Percentiles rank a stretch among this genome's conserved stretches.
These are phyloP conservation scores for Neoascia interrupta DNA, from an alignment of 2,888 invertebrate genomes.

Conservation along the genomic window DNA sequence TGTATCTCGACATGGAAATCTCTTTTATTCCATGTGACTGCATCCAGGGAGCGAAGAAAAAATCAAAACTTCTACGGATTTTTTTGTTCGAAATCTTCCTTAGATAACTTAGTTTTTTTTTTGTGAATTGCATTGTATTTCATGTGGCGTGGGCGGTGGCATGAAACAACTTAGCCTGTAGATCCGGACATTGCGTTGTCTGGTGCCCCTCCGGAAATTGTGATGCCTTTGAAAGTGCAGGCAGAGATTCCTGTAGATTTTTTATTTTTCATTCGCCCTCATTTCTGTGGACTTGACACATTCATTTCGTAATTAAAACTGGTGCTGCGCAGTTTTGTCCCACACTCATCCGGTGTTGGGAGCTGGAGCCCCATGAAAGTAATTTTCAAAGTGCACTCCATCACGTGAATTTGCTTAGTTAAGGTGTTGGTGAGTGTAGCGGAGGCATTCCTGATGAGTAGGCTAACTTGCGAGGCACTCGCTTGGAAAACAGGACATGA, in stretches of 20 bases:
- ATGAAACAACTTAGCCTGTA: neutral
- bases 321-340: conserved; percentile 36
- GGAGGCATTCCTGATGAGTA: too few relatives aligned
- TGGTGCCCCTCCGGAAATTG: neutral
- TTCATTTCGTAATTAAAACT: conserved; percentile 52
- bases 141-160: conserved; percentile 5
- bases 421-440: too few relatives aligned
- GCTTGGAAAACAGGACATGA: too few relatives aligned
- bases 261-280: neutral
- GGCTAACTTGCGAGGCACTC: too few relatives aligned
- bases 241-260: neutral
- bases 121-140: conserved; percentile 16
- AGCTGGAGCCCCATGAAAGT: conserved; percentile 11
- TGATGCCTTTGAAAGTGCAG: conserved; percentile 4
- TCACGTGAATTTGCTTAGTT: too few relatives aligned
- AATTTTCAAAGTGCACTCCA: conserved; percentile 45
- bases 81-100: too few relatives aligned
- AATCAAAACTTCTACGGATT: neutral
- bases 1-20: conserved; percentile 48
- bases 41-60: neutral
- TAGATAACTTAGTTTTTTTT: too few relatives aligned
- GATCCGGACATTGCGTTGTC: conserved; percentile 21
- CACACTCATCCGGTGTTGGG: neutral
- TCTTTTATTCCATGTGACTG: conserved; percentile 39
- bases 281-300: conserved; percentile 49